A percentile compares a stretch with the other conserved stretches of the same genome.
These are phyloP conservation scores for Myotis davidii DNA, from an alignment of 2,113 vertebrate species.

Conservation along the genomic window DNA sequence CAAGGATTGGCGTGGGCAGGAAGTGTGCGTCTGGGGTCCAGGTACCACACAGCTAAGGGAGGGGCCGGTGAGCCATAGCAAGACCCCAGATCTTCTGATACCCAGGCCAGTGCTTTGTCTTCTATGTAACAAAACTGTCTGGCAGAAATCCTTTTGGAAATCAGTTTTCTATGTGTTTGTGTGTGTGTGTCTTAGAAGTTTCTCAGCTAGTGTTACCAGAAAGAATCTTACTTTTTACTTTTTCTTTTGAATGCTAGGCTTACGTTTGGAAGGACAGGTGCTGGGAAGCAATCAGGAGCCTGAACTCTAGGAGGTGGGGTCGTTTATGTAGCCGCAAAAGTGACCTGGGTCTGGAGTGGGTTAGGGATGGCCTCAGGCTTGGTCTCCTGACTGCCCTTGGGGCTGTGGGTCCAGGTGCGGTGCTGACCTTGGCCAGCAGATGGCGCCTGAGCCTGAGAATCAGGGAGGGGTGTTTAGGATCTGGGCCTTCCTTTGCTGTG, in stretches of 20 bases:
- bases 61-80: not conserved
- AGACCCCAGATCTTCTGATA: not conserved
- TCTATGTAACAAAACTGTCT: not conserved
- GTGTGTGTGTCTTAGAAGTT: not conserved
- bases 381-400: not conserved
- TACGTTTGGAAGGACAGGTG: not conserved
- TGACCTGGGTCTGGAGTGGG: not conserved
- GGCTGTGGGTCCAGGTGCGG: accelerated
- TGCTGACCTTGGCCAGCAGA: slow-evolving; percentile 68
- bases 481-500: not conserved
- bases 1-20: not conserved
- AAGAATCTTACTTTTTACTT: not conserved
- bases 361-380: not conserved
- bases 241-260: not conserved
- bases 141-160: not conserved
- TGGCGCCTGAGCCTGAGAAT: slow-evolving; percentile 65
- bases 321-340: not conserved
- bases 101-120: not conserved
- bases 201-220: slow-evolving; percentile 5
- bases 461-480: not conserved
- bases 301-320: not conserved
- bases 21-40: not conserved
- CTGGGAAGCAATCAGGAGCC: not conserved
- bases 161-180: not conserved
- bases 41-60: not conserved